A percentile compares a stretch with the other conserved stretches of the same genome.
These are phyloP conservation scores for Mayetiola destructor DNA, from an alignment of 2,888 invertebrate species.

Conservation along the genomic window DNA sequence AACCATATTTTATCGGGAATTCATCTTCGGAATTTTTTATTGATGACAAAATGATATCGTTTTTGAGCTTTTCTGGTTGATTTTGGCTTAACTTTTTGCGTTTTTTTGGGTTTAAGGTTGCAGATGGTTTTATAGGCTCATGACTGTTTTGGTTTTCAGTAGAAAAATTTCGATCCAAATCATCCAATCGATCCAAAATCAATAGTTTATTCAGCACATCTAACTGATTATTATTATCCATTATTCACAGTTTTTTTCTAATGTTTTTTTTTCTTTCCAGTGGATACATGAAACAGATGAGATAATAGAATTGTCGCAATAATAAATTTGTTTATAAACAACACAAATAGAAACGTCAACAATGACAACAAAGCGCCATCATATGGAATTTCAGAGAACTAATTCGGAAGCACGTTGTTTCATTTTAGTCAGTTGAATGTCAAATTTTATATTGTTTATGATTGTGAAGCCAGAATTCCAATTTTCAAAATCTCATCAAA, in stretches of 20 bases:
- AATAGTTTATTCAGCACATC: not conserved
- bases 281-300: no score
- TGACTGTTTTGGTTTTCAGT: no score
- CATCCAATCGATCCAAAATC: not conserved
- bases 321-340: not conserved
- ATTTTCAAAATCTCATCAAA: not conserved
- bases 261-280: no score
- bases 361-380: not conserved
- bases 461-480: not conserved
- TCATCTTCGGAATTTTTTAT: no score
- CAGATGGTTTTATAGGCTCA: no score
- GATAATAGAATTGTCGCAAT: no score
- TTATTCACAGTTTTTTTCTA: no score
- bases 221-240: not conserved
- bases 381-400: not conserved
- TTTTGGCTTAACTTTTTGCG: no score
- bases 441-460: slow-evolving; percentile 8
- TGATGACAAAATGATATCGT: no score
- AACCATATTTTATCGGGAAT: slow-evolving; percentile 19
- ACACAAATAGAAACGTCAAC: not conserved
- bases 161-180: not conserved
- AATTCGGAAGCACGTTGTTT: not conserved
- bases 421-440: not conserved
- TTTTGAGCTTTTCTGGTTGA: no score
- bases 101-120: no score